Percentiles rank a stretch among this genome's conserved stretches.
phyloP scores from a whole-genome alignment of 2,113 vertebrate genomes.

The Barnardius zonarius region DNA sequence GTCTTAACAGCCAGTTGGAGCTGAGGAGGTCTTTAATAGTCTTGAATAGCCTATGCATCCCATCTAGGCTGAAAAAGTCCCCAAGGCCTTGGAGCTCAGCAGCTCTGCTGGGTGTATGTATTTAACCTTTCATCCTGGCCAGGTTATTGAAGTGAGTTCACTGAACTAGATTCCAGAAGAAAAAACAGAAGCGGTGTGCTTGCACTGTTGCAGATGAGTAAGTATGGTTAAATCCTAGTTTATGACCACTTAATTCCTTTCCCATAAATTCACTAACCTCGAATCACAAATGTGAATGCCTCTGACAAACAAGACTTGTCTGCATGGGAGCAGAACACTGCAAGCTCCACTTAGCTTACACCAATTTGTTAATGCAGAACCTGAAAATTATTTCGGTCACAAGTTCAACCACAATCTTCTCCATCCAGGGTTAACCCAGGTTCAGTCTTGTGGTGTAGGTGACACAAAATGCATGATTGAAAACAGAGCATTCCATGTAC shows the following conservation, averaged over 20 bases:
- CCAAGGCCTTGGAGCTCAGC: background rate
- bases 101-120: background rate
- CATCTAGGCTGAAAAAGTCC: background rate
- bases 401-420: background rate
- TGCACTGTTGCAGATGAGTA: constrained; percentile 38
- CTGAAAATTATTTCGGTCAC: background rate
- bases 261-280: constrained; percentile 45
- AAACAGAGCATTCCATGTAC: background rate
- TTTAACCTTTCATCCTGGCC: constrained; percentile 26
- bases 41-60: background rate
- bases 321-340: constrained; percentile 1
- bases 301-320: constrained; percentile 39
- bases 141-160: constrained; percentile 33
- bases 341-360: background rate
- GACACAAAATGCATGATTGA: background rate
- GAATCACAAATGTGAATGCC: constrained; percentile 5
- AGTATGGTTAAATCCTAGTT: constrained; percentile 6
- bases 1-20: background rate
- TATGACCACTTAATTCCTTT: constrained; percentile 43
- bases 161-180: background rate
- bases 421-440: background rate
- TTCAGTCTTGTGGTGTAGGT: background rate
- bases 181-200: background rate
- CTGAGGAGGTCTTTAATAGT: background rate
- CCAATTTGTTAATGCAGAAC: background rate